Evolutionary conservation across 2,797 vertebrate genomes (phyloP).

Genomic region (Acrossocheilus fasciatus): DNA sequence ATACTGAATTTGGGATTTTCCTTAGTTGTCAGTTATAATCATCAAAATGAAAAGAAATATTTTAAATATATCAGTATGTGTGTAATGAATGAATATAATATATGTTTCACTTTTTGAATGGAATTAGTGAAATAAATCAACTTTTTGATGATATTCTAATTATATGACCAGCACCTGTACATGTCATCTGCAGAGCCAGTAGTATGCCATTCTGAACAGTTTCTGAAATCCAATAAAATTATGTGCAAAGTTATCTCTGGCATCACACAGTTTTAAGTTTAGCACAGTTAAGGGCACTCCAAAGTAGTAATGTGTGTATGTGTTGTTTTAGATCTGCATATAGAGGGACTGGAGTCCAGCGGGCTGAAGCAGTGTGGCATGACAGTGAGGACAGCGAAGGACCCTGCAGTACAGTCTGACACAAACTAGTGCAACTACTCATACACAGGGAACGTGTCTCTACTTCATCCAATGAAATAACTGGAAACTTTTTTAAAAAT

Average conservation of each 20-base stretch:
- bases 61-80: too few relatives aligned
- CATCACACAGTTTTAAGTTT: too few relatives aligned
- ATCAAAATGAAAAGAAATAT: too few relatives aligned
- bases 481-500: background rate
- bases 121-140: too few relatives aligned
- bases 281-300: background rate
- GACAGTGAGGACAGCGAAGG: constrained; percentile 83
- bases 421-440: background rate
- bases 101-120: too few relatives aligned
- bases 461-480: background rate
- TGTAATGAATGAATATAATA: too few relatives aligned
- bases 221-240: background rate
- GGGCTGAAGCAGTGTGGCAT: constrained; percentile 71
- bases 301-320: background rate
- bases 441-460: background rate
- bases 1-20: too few relatives aligned
- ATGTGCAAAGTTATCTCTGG: background rate
- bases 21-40: too few relatives aligned
- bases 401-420: constrained; percentile 82
- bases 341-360: constrained; percentile 49
- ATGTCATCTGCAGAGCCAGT: background rate
- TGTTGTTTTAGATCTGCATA: constrained; percentile 40
- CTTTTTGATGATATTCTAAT: too few relatives aligned
- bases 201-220: background rate
- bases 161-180: too few relatives aligned